Base-by-base conservation (phyloP, 1,140 invertebrate genomes). In the Drosophila burlai region DNA sequence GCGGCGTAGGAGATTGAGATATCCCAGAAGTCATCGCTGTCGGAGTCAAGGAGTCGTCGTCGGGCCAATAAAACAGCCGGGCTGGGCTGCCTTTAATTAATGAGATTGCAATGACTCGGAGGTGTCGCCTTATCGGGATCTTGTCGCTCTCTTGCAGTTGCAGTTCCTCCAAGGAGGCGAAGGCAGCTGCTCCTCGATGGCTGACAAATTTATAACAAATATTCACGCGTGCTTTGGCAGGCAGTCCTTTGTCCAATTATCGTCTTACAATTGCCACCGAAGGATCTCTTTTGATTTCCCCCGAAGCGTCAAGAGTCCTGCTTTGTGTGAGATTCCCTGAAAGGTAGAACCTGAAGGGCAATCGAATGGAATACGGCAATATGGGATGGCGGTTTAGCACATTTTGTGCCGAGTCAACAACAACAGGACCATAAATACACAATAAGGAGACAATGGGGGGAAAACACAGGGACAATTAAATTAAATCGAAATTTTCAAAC, bases 151-250 rank as follows among this genome's bases (percentile, higher is more conserved):
- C 7, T 3, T 26, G 40, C 81, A 80, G 76, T 42, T 46, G 15
- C 47, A 29, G 18, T 18, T 38, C 43, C 45, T 43, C 29, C 10
- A 42, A 31, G 43, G 46, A 42, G 43, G 21, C 26, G 29, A 29
- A 29, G 34, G 65, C 47, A 71, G 49, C 49, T 40, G 55, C 31
- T 29, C 60, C 31, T 29, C 57, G 74, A 47, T 66, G 76, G 63
- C 75, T 87, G 85, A 89, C 85, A 89, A 89, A 89, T 89, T 89
- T 90, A 85, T 90, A 90, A 89, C 83, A 87, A 87, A 87, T 87
- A 87, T 89, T 89, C 84, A 89, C 85, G 85, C 85, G 85, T 89
- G 85, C 84, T 89, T 90, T 89, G 85, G 85, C 81, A 84, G 77
- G 52, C 81, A 58, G 78, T 64, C 75, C 74, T 90, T 89, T 79